Percentiles rank a stretch among this genome's conserved stretches.
Evolutionary conservation across 2,888 invertebrate species (phyloP).

Genomic region (Theodoxus fluviatilis): DNA sequence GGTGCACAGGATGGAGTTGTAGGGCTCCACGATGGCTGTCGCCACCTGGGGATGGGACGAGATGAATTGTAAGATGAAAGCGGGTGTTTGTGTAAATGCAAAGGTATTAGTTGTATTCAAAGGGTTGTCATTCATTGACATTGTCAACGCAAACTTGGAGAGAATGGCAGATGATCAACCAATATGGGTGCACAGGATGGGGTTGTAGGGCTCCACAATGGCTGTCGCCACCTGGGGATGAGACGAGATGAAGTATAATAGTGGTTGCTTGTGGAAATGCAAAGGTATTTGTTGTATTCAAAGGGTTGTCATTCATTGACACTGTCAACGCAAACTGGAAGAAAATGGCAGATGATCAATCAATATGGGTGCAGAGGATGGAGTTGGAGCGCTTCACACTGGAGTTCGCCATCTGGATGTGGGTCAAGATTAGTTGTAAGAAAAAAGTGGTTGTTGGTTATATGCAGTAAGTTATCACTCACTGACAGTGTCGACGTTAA

Average conservation of each 20-base stretch:
- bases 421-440: conserved; percentile 55
- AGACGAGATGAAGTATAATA: conserved; percentile 27
- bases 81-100: conserved; percentile 65
- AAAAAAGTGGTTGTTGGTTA: too few relatives aligned
- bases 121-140: too few relatives aligned
- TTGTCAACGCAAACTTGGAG: neutral
- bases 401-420: conserved; percentile 25
- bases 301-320: too few relatives aligned
- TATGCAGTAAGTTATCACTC: too few relatives aligned
- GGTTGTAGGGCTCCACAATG: conserved; percentile 29
- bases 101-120: too few relatives aligned
- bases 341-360: neutral
- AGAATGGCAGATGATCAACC: neutral
- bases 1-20: conserved; percentile 27
- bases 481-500: neutral
- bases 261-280: conserved; percentile 65
- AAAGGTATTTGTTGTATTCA: too few relatives aligned
- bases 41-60: conserved; percentile 27
- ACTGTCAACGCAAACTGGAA: neutral
- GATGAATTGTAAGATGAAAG: conserved; percentile 26
- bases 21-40: conserved; percentile 28
- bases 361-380: conserved; percentile 26
- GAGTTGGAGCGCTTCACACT: conserved; percentile 28
- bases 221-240: conserved; percentile 27
- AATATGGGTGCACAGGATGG: conserved; percentile 26